Conservation (phyloP, 2,113 vertebrate species). For the Thryonomys swinderianus region DNA sequence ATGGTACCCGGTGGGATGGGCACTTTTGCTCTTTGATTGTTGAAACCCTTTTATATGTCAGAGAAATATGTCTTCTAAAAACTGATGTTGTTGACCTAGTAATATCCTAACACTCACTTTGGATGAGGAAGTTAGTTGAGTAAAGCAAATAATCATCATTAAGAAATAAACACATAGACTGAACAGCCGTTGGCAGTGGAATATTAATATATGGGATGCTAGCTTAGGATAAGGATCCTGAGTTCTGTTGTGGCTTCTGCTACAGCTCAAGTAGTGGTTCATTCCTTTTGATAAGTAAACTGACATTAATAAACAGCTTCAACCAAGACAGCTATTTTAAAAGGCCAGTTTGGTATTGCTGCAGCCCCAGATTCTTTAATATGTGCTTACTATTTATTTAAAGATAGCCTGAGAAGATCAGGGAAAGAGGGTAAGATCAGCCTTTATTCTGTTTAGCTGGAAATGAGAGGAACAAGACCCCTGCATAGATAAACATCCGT, state of each 20-base stretch:
- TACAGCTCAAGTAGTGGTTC: neutral
- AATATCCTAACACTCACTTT: slow-evolving; percentile 60
- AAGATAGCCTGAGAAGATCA: neutral
- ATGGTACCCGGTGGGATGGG: neutral
- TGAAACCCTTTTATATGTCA: slow-evolving; percentile 23
- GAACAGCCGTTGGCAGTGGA: slow-evolving; percentile 21
- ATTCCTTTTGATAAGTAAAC: slow-evolving; percentile 17
- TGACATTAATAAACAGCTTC: neutral
- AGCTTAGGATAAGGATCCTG: neutral
- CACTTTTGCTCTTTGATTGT: neutral
- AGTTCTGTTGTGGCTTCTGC: slow-evolving; percentile 9
- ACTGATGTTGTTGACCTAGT: slow-evolving; percentile 3
- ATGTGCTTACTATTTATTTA: slow-evolving; percentile 46
- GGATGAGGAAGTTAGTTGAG: slow-evolving; percentile 53
- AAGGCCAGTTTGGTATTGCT: slow-evolving; percentile 12
- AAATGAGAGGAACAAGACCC: neutral
- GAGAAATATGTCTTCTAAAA: slow-evolving; percentile 29
- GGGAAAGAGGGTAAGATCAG: neutral
- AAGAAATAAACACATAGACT: slow-evolving; percentile 59
- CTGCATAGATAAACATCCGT: neutral
- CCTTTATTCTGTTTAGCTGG: neutral
- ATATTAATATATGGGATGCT: neutral
- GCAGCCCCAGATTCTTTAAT: slow-evolving; percentile 34
- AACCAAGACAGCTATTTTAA: neutral
- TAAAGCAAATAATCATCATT: slow-evolving; percentile 28